These are phyloP conservation scores for Mesitornis unicolor DNA, from an alignment of 2,113 vertebrate species.

Conservation along the genomic window DNA sequence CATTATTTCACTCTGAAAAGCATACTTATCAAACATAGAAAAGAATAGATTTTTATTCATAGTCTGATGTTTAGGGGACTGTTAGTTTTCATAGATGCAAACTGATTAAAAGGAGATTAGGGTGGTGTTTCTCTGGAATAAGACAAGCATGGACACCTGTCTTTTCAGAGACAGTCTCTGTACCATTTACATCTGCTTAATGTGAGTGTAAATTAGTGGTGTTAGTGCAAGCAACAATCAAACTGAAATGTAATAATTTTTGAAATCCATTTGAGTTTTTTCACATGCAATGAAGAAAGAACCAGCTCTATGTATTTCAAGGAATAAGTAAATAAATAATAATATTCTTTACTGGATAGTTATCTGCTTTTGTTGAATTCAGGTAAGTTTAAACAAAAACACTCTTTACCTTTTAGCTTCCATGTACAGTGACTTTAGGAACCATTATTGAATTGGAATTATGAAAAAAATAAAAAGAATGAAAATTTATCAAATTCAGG, in stretches of 20 bases:
- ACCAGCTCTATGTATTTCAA: neutral
- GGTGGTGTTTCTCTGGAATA: neutral
- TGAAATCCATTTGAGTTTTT: neutral
- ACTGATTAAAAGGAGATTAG: neutral
- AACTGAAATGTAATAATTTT: neutral
- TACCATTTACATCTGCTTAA: neutral
- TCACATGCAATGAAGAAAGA: neutral
- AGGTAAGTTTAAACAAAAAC: neutral
- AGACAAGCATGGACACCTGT: neutral
- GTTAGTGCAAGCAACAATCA: neutral
- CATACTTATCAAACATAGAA: neutral
- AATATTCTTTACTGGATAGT: neutral
- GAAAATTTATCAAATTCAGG: neutral
- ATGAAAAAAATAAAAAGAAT: neutral
- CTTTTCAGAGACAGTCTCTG: neutral
- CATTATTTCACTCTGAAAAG: slow-evolving; percentile 2
- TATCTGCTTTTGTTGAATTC: neutral
- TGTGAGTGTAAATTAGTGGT: neutral
- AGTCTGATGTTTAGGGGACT: neutral
- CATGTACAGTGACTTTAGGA: neutral
- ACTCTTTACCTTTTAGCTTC: neutral
- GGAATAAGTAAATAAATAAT: neutral
- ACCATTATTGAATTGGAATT: neutral
- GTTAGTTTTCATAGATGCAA: neutral
- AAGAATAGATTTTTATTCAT: neutral